Evolutionary conservation across 2,888 invertebrate species (phyloP), one percentile per base, ranked within the genome.

Genomic region (Dolichopus griseipennis): DNA sequence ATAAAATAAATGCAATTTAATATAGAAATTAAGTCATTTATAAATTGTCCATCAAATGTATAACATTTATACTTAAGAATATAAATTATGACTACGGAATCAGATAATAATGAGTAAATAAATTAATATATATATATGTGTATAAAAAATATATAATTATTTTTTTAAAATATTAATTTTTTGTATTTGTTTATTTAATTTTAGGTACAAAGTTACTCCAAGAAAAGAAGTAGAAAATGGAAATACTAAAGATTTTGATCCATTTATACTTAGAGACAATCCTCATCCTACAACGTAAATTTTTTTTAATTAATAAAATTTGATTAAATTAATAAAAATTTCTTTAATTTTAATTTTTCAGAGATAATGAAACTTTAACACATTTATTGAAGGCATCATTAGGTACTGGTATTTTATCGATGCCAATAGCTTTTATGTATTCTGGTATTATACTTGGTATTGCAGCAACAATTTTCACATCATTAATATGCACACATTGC

Each of bases 321-420:
- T 37, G 21, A 33, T 9, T 67, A 64, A n/a, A n/a, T n/a, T n/a
- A n/a, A n/a, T n/a, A n/a, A n/a, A n/a, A n/a, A 37, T 22, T 63
- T 12, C 27, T 21, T 22, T n/a, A n/a, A 20, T 15, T 21, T 61
- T 15, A 37, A 61, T 63, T 21, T 73, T 77, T n/a, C 82, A 96
- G 95, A 72, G 92, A 95, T 82, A 87, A 88, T 83, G 93, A 94
- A 79, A 95, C 95, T 0, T 84, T 97, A 74, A 94, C 95, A 74
- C 96, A 97, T 85, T 85, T 98, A 72, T 84, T 97, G 75, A 98
- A 97, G 82, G 97, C 96, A 8, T 95, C 96, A 52, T 86, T 98
- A 69, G 98, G 98, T 34, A 97, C 97, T 10, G 98, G 98, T 65
- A 95, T 98, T 77, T 85, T 98, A 72, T 87, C 97, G 1, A 94